Evolutionary conservation across 2,888 invertebrate genomes (phyloP).

Genomic region (Drosophila mimica): DNA sequence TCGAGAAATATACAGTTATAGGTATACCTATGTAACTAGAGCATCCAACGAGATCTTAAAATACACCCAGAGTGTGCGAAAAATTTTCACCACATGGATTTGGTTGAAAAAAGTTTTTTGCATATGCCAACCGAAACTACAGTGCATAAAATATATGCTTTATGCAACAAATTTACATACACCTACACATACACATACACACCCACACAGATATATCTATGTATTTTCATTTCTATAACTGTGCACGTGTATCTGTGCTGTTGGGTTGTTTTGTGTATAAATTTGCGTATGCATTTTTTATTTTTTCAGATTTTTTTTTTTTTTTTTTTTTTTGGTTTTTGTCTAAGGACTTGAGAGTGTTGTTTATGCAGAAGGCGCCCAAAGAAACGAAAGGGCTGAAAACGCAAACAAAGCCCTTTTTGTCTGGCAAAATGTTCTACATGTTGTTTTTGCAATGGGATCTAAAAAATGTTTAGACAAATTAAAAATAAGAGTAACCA

Average conservation of each 20-base stretch:
- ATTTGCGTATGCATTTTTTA: slow-evolving; percentile 75
- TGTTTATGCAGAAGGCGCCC: slow-evolving; percentile 63
- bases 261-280: slow-evolving; percentile 60
- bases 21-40: slow-evolving; percentile 12
- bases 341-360: slow-evolving; percentile 43
- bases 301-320: slow-evolving; percentile 13
- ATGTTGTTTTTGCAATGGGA: slow-evolving; percentile 36
- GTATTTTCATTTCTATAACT: slow-evolving; percentile 50
- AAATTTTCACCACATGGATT: slow-evolving; percentile 57
- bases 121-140: slow-evolving; percentile 70
- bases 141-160: slow-evolving; percentile 76
- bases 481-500: slow-evolving; percentile 73
- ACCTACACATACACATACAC: slow-evolving; percentile 45
- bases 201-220: slow-evolving; percentile 15
- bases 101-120: slow-evolving; percentile 54
- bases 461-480: slow-evolving; percentile 75
- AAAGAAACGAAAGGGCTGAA: slow-evolving; percentile 44
- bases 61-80: slow-evolving; percentile 14
- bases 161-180: slow-evolving; percentile 70
- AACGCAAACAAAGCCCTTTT: slow-evolving; percentile 73
- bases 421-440: slow-evolving; percentile 53
- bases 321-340: slow-evolving; percentile 15
- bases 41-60: slow-evolving; percentile 35
- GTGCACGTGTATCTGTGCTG: slow-evolving; percentile 23
- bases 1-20: background rate